These are phyloP conservation scores for Pelusios castaneus DNA, from an alignment of 2,113 vertebrate species.

Conservation along the genomic window DNA sequence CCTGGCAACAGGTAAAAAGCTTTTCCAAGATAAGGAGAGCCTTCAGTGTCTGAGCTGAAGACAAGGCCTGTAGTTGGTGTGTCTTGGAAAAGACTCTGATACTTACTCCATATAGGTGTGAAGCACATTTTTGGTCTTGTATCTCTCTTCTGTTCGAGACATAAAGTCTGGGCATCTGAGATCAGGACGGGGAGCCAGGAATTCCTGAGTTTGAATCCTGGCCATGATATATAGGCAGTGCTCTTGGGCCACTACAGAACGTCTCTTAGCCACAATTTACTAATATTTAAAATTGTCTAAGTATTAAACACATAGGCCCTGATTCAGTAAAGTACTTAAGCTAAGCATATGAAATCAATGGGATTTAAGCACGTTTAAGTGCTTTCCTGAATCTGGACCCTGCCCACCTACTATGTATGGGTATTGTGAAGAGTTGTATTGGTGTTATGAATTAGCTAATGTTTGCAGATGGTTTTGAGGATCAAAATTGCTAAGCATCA, in stretches of 20 bases:
- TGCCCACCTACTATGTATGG: not conserved
- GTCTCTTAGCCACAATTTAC: slow-evolving; percentile 1
- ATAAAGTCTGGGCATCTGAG: slow-evolving; percentile 3
- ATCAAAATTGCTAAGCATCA: not conserved
- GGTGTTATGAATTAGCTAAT: not conserved
- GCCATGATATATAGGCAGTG: not conserved
- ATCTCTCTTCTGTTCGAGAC: not conserved
- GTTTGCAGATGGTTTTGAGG: not conserved
- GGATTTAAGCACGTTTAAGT: not conserved
- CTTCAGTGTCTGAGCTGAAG: not conserved
- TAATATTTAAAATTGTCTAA: slow-evolving; percentile 39
- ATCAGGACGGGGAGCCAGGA: slow-evolving; percentile 4
- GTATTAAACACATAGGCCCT: not conserved
- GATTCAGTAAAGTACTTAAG: not conserved
- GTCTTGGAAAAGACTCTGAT: slow-evolving; percentile 15
- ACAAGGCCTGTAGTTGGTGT: slow-evolving; percentile 40
- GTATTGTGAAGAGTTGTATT: slow-evolving; percentile 4
- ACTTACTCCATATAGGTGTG: not conserved
- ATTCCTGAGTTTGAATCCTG: not conserved
- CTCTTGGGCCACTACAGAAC: not conserved
- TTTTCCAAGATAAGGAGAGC: not conserved
- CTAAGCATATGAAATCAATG: slow-evolving; percentile 8
- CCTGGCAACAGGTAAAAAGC: slow-evolving; percentile 58
- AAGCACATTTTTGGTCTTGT: slow-evolving; percentile 17
- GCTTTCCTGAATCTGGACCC: slow-evolving; percentile 13